Conservation (phyloP, 2,797 vertebrate genomes). For the Pteropus rufus region DNA sequence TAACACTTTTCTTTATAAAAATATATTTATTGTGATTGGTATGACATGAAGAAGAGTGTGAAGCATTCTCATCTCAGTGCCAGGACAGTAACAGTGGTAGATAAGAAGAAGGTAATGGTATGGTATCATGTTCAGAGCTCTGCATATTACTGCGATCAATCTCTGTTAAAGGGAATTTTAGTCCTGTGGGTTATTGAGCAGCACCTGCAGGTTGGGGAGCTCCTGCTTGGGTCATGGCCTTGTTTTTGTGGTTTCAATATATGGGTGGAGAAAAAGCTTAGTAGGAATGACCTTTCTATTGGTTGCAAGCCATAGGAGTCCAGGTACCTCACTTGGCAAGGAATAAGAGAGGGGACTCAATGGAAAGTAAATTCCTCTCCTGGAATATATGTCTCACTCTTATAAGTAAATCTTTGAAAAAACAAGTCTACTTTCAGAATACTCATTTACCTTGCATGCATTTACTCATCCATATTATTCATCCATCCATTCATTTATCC, state of each 20-base stretch:
- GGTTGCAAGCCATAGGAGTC: neutral
- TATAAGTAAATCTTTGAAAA: neutral
- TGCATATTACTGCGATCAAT: neutral
- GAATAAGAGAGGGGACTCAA: neutral
- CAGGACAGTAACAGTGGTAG: neutral
- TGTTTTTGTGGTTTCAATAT: neutral
- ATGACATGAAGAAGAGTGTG: neutral
- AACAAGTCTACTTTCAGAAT: neutral
- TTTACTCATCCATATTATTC: neutral
- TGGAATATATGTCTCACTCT: neutral
- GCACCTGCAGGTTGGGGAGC: neutral
- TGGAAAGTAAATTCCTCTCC: neutral
- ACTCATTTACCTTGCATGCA: too few relatives aligned
- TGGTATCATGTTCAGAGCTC: neutral
- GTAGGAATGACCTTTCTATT: neutral
- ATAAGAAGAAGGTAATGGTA: neutral
- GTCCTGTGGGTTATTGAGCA: neutral
- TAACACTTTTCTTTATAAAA: neutral
- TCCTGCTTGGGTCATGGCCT: neutral
- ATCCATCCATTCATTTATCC: neutral
- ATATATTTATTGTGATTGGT: neutral
- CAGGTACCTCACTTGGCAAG: neutral
- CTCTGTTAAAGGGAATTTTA: neutral
- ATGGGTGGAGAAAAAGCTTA: neutral
- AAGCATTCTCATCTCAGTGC: neutral